These are phyloP conservation scores for Anseranas semipalmata DNA, from an alignment of 2,113 vertebrate genomes.

Conservation along the genomic window DNA sequence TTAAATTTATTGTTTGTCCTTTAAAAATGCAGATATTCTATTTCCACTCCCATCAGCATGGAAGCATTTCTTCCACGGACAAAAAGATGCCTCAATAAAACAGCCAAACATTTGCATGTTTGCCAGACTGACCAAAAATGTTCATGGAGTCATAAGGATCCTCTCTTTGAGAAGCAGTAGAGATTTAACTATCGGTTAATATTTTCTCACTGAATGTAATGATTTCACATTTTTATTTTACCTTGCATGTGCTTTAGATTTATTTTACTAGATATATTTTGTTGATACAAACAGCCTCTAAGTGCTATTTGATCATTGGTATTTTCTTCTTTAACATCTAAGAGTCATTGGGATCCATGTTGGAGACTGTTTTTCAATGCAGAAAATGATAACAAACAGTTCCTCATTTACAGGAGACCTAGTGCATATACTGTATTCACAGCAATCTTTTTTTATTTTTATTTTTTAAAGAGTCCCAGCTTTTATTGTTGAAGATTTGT, in stretches of 20 bases:
- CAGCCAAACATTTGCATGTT: slow-evolving; percentile 68
- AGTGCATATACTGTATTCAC: slow-evolving; percentile 67
- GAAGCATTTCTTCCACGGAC: slow-evolving; percentile 69
- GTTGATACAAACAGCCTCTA: slow-evolving; percentile 58
- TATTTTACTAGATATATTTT: slow-evolving; percentile 47
- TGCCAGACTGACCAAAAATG: slow-evolving; percentile 66
- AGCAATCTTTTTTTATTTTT: slow-evolving; percentile 49
- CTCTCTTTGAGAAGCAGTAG: slow-evolving; percentile 61
- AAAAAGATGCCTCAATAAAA: slow-evolving; percentile 63
- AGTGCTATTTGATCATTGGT: slow-evolving; percentile 60
- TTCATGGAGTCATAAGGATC: slow-evolving; percentile 59
- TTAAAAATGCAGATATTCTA: slow-evolving; percentile 75
- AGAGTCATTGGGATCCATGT: slow-evolving; percentile 68
- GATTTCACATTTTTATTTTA: slow-evolving; percentile 51
- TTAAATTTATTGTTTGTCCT: slow-evolving; percentile 81
- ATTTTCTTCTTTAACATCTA: slow-evolving; percentile 62
- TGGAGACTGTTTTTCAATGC: slow-evolving; percentile 55
- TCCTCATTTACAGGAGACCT: slow-evolving; percentile 69
- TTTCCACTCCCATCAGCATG: slow-evolving; percentile 61
- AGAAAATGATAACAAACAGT: slow-evolving; percentile 59
- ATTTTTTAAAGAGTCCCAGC: slow-evolving; percentile 70
- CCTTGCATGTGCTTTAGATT: slow-evolving; percentile 76
- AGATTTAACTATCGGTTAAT: slow-evolving; percentile 62
- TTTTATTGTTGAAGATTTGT: slow-evolving; percentile 67
- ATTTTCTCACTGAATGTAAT: slow-evolving; percentile 56